Base-by-base conservation (phyloP, 2,888 invertebrate genomes). In the Oscheius sp. region DNA sequence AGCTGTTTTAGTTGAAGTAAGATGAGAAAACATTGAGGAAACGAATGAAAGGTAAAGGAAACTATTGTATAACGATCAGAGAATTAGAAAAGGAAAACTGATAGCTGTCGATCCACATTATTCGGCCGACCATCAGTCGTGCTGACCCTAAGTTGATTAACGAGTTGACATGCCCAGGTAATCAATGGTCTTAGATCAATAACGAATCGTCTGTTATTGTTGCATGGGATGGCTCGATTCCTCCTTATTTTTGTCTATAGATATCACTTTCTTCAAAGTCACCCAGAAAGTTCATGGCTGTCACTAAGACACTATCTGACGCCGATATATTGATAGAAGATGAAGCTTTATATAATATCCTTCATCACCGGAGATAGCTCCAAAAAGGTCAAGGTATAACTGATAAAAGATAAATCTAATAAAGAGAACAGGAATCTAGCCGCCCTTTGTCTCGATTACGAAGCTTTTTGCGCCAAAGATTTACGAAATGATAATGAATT, bases 141-240 rank as follows among this genome's bases (percentile, higher is more conserved):
- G 2, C 41, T 41, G 41, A 41, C 41, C 41, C 59, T 44, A 30
- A n/a, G 44, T 59, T 59, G 59, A 59, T 59, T 59, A 59, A 59
- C 59, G 59, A 59, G 59, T 59, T 59, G 54, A 33, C 12, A 36
- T 9, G 36, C 14, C 36, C 14, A 14, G 36, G 14, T 36, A 36
- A 14, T 36, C 8, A 36, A 36, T 36, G 8, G 36, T 36, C 8
- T 8, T 36, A 14, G 36, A 36, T 14, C 36, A 36, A 14, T 36
- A 8, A 36, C 14, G n/a, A n/a, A n/a, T n/a, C n/a, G n/a, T n/a
- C n/a, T n/a, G n/a, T n/a, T n/a, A n/a, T n/a, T n/a, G n/a, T n/a
- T n/a, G n/a, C n/a, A n/a, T n/a, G n/a, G n/a, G n/a, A n/a, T n/a
- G n/a, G n/a, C n/a, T n/a, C n/a, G n/a, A n/a, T n/a, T n/a, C n/a